A percentile compares a stretch with the other conserved stretches of the same genome.
Conservation (phyloP, 2,797 vertebrate species). For the Eulemur mongoz region DNA sequence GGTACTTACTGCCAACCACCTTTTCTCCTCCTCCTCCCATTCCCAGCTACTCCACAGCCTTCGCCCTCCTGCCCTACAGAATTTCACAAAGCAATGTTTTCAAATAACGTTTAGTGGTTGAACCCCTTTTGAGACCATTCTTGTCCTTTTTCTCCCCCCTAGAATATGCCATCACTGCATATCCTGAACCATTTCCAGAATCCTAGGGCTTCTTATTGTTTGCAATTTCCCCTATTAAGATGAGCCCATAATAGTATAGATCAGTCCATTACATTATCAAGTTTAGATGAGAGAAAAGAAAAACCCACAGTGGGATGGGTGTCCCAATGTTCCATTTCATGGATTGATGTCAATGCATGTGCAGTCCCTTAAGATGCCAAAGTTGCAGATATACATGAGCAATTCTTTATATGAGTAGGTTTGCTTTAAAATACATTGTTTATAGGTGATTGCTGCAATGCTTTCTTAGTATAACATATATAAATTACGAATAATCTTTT, state of each 20-base stretch:
- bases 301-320: rapidly evolving
- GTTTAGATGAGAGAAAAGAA: not conserved
- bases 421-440: not conserved
- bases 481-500: not conserved
- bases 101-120: not conserved
- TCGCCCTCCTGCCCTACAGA: rapidly evolving
- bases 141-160: not conserved
- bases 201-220: not conserved
- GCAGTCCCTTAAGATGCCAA: not conserved
- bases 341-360: not conserved
- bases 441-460: not conserved
- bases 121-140: not conserved
- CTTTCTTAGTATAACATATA: not conserved
- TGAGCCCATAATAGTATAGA: not conserved
- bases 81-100: not conserved
- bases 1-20: not conserved
- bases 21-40: too few relatives aligned
- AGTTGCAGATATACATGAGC: not conserved
- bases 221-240: not conserved
- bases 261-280: not conserved
- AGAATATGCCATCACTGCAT: not conserved
- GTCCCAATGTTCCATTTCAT: not conserved
- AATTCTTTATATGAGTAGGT: not conserved
- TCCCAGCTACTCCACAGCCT: not conserved
- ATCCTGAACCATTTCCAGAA: not conserved